Evolutionary conservation across 53 echinoderm and acorn worm species (phyloP), one percentile per base, ranked within the genome.

Genomic region (Actinopyga echinites): DNA sequence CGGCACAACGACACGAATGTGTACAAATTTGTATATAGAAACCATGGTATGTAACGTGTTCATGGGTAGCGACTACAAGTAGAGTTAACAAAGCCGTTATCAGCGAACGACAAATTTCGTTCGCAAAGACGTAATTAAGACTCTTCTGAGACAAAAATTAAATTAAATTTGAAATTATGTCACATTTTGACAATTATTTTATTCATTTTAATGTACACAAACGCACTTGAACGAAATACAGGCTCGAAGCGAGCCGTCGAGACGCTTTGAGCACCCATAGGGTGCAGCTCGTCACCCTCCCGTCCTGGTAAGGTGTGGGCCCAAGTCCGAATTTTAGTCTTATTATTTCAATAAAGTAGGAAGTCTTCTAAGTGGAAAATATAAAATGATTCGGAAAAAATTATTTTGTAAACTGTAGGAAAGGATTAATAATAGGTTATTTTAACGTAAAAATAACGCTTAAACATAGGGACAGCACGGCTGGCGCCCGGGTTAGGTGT

Each of bases 271-370:
- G 56, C 29, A 29, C 54, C 55, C 82, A 82, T 9, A 40, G 57
- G 57, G 78, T 82, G 25, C 53, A 57, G 24, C 81, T 84, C 20
- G 87, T 85, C 53, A 90, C 88, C 77, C 77, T 77, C 77, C 44
- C 77, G 77, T 77, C 77, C 33, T 54, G 31, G 77, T 77, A 30
- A 56, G 54, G 7, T 56, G 56, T 30, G 54, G 77, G 56, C 49
- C 49, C 54, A 77, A 29, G 29, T 15, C 77, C 55, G 77, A 77
- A 54, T 30, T 77, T 77, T 30, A 34, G 56, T 77, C 56, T 32
- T 30, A 31, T 20, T 54, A 77, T 77, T 77, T 55, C 54, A 56
- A 56, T 77, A 77, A 77, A 77, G 77, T 77, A 77, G 53, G 56
- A 77, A 55, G 77, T 56, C 56, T 54, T 31, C 77, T 77, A 77